Conservation (phyloP, 2,113 vertebrate genomes). For the Tylochromis polylepis region DNA sequence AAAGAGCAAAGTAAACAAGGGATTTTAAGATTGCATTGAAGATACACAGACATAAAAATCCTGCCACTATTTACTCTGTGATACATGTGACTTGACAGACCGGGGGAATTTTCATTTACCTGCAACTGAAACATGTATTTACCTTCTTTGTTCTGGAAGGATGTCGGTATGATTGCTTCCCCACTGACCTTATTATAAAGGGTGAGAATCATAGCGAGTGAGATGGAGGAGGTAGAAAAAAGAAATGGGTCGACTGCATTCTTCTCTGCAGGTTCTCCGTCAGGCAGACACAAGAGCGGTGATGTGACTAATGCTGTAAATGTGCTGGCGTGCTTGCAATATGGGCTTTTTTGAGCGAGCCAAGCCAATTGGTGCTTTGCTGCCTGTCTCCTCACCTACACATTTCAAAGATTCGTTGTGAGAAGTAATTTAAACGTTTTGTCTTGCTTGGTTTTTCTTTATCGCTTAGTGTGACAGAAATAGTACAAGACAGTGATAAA, state of each 20-base stretch:
- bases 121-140: slow-evolving; percentile 30
- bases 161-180: slow-evolving; percentile 59
- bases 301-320: slow-evolving; percentile 68
- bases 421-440: slow-evolving; percentile 57
- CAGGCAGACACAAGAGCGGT: slow-evolving; percentile 43
- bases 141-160: slow-evolving; percentile 25
- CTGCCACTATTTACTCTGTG: not conserved
- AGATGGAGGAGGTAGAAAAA: not conserved
- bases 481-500: not conserved
- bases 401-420: slow-evolving; percentile 16
- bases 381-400: slow-evolving; percentile 37
- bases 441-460: slow-evolving; percentile 37
- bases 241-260: slow-evolving; percentile 38
- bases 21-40: slow-evolving; percentile 3
- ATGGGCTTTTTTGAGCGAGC: slow-evolving; percentile 12
- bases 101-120: slow-evolving; percentile 41
- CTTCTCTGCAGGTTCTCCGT: slow-evolving; percentile 51
- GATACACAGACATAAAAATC: slow-evolving; percentile 2
- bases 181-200: slow-evolving; percentile 67
- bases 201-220: slow-evolving; percentile 17
- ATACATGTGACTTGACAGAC: not conserved
- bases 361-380: slow-evolving; percentile 21
- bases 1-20: not conserved
- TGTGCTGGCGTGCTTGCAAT: slow-evolving; percentile 43
- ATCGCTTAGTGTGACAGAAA: not conserved